Evolutionary conservation across 2,888 invertebrate genomes (phyloP), one percentile per base, ranked within the genome.

Genomic region (Helicoverpa assulta): DNA sequence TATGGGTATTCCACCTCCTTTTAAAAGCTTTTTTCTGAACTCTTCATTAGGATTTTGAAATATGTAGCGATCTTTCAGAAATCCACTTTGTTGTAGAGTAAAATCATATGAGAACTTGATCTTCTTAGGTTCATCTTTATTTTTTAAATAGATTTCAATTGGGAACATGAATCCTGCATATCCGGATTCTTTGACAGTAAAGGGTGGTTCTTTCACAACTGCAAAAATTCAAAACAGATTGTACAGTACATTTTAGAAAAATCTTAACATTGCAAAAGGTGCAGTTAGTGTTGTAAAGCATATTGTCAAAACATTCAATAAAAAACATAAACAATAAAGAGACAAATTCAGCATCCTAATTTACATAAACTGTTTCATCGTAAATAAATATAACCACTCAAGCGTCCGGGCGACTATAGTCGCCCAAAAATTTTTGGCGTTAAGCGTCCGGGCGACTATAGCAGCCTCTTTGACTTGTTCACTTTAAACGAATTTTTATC

Each of bases 151-250:
- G 81, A 99, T 97, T 88, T 99, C 98, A 86, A 99, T 98, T 0
- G 98, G 98, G 71, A 99, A 96, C 58, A 97, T 96, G 91, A 99
- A 99, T 43, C 99, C 99, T 71, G 99, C 99, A 96, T 99, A 99
- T 7, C 99, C 99, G n/a, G 98, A 98, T 91, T 99, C 99, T 85
- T 98, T 97, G 40, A 99, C 97, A 60, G 97, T 95, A 94, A 98
- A 99, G 3, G 99, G 99, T 61, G 99, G 98, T 80, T 98, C 98
- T 89, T 98, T 99, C 4, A 98, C 96, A 84, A 98, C 99, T 99
- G 96, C 60, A 97, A 97, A 58, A 43, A 61, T 26, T 51, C 54
- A 61, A 50, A 12, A 26, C 26, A 26, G 4, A 26, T 26, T 26
- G 26, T 26, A 26, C 26, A 26, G 18, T 14, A 33, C 10, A 12